Evolutionary conservation across 1,140 invertebrate species (phyloP), one percentile per base, ranked within the genome.

Genomic region (Coelopa frigida): DNA sequence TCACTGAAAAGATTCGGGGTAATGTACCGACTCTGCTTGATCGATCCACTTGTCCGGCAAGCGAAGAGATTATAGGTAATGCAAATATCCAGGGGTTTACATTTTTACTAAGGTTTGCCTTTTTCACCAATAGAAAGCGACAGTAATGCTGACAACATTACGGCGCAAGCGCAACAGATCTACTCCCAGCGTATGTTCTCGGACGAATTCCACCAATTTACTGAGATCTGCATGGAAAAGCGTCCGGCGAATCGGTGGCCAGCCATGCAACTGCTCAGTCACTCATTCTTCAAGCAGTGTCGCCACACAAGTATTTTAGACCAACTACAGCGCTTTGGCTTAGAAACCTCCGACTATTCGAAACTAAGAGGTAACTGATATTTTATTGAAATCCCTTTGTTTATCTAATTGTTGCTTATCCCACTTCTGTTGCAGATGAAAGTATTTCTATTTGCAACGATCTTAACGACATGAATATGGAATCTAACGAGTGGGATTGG

Each of bases 1-100:
- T 92, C 37, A 83, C 87, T 3, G 89, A 93, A 71, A 95, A 94
- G 72, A 76, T 94, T 8, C 76, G 84, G 44, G 89, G 89, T 11
- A 80, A 78, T 54, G 78, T 80, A 10, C 87, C 89, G 17, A 80
- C 82, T 44, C 70, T 91, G 46, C 71, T 90, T 21, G 89, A 93
- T 72, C 78, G 76, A 51, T 82, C 81, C 11, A 89, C 87, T 2
- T 78, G 84, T 55, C 74, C 75, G 4, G 69, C 73, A 24, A 74
- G 75, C 8, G 70, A 73, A 52, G 59, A 41, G 56, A 67, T 51
- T 48, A 50, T 49, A 22, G 45, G 44, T 43, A 21, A 32, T 12
- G 11, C 1, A 21, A 20, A 31, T 43, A 8, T 29, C 11, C 27
- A 24, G 3, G 46, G 46, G 35, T 17, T 14, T 46, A 38, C 21